Conservation (phyloP, 2,888 invertebrate species). For the Metallyticus violacea region DNA sequence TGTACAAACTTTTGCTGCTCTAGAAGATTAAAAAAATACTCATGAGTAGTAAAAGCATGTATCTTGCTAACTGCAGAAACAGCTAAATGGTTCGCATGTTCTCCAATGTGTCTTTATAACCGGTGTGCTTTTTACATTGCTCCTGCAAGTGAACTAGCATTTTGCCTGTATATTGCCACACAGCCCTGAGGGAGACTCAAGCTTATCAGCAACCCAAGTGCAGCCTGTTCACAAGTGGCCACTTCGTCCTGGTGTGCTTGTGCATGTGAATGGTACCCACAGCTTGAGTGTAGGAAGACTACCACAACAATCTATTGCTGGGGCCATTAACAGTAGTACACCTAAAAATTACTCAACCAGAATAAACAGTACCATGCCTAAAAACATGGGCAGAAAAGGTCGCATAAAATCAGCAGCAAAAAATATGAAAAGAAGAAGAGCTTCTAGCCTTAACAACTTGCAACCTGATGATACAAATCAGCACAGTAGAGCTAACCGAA, state of each 20-base stretch:
- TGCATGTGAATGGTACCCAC: slow-evolving; percentile 82
- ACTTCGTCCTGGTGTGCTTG: slow-evolving; percentile 80
- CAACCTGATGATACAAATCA: slow-evolving; percentile 38
- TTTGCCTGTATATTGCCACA: background rate
- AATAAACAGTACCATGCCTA: slow-evolving; percentile 1
- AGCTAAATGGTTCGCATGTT: background rate
- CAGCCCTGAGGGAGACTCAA: slow-evolving; percentile 29
- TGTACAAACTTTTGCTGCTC: background rate
- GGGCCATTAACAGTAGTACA: slow-evolving; percentile 39
- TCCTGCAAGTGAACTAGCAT: background rate
- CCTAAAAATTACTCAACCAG: background rate
- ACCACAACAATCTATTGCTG: slow-evolving; percentile 29
- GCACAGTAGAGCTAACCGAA: slow-evolving; percentile 39
- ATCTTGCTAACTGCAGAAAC: background rate
- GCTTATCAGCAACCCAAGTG: slow-evolving; percentile 6
- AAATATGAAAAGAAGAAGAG: slow-evolving; percentile 30
- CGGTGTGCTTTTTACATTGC: background rate
- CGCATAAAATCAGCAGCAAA: slow-evolving; percentile 21
- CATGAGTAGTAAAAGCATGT: background rate
- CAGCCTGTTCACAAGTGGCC: slow-evolving; percentile 68
- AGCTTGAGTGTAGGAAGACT: slow-evolving; percentile 49
- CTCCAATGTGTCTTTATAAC: background rate
- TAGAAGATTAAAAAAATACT: background rate
- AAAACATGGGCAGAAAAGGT: slow-evolving; percentile 21
- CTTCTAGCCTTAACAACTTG: slow-evolving; percentile 33